Evolutionary conservation across 2,888 invertebrate species (phyloP), one percentile per base, ranked within the genome.

Genomic region (Dexiosoma caninum): DNA sequence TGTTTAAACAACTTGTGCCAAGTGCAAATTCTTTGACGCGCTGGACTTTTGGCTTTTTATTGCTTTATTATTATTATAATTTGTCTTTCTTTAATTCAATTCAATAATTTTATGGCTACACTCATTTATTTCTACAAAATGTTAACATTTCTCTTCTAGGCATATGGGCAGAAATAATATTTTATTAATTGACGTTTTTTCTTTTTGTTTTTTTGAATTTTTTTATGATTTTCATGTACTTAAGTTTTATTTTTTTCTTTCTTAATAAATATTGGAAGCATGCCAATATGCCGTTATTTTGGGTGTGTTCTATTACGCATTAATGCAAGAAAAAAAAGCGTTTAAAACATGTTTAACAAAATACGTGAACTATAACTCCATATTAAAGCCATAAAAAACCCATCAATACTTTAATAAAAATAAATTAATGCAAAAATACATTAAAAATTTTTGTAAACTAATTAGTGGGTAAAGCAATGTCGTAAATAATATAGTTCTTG

Each of bases 261-360:
- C n/a, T n/a, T n/a, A n/a, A n/a, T n/a, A n/a, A 49, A 71, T 81
- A 64, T 81, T 81, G 81, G 81, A 72, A 72, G 81, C 81, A 72
- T 72, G 81, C 81, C 81, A 81, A 77, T 35, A 55, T 69, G 76
- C 81, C 81, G 81, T 77, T 81, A 81, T 81, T 77, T 81, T 69
- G 69, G 81, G 81, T 69, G 81, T 81, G 81, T 69, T 69, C 35
- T 30, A 77, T 35, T 66, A 76, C 8, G 12, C 40, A 42, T 40
- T 21, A 60, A 67, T 16, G 14, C 40, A 57, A 59, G 40, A 37
- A 62, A 53, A 53, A 30, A 70, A 40, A n/a, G n/a, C n/a, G n/a
- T 67, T 55, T 60, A 72, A 72, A 81, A 67, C 72, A 72, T 81
- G 76, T 81, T 81, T 64, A 57, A 72, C 71, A 76, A 72, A 64